Base-by-base conservation (phyloP, 2,888 invertebrate species). In the Ptychoptera albimana region DNA sequence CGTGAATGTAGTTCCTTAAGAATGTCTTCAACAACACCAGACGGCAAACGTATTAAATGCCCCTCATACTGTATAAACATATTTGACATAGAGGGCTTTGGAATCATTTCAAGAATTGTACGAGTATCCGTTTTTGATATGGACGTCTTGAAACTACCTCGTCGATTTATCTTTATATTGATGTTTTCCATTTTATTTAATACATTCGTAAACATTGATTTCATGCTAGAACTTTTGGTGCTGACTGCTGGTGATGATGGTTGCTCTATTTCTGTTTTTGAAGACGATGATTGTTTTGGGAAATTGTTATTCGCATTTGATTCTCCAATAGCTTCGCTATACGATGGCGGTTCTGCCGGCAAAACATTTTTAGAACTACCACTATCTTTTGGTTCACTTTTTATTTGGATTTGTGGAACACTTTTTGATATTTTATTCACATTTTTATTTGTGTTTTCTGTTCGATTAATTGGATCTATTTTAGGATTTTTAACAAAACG, bases 1-100 rank as follows among this genome's bases (percentile, higher is more conserved):
- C 82, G 70, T n/a, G 72, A 72, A 49, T 80, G 79, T 55, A 82
- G 75, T 58, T 86, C 84, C 49, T 82, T 83, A 43, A 84, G 75
- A 45, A 81, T 66, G 50, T 81, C 79, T 52, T 81, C 81, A 2
- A 80, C 78, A 1, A 75, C 74, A 8, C 78, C 76, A 8, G 62
- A 57, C 5, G 65, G 64, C 14, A 65, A 61, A 2, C 63, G 60
- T 49, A 66, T 60, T 35, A 66, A 45, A 0, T 60, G 63, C 0
- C 64, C 63, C 49, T 64, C 64, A 47, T 64, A 59, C 10, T 63
- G 59, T 14, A 64, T 57, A 38, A 64, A 46, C 4, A 57, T 46
- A 1, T 60, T 58, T n/a, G 65, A 61, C 2, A 66, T 48, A 8
- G 57, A 54, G 1, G 65, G 64, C 1, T 62, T 54, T 1, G 65